A percentile compares a stretch with the other conserved stretches of the same genome.
phyloP scores from a whole-genome alignment of 2,797 vertebrate species.

The Peromyscus attwateri region DNA sequence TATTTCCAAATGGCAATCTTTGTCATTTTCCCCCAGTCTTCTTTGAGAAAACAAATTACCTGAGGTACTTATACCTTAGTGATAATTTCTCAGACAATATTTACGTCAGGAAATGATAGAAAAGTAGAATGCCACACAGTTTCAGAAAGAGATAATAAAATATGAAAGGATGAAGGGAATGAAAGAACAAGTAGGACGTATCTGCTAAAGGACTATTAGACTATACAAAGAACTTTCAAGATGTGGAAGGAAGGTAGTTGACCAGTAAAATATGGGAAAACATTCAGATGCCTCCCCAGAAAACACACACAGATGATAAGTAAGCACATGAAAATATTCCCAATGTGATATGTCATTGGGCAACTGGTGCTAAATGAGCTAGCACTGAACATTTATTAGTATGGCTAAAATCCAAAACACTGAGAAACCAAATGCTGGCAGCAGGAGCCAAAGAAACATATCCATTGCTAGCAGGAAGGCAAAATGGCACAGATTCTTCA shows the following conservation, averaged over 20 bases:
- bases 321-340: neutral
- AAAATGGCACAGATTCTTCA: neutral
- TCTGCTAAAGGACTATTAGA: neutral
- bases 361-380: neutral
- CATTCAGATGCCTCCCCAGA: neutral
- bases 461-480: neutral
- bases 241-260: neutral
- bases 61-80: slow-evolving; percentile 11
- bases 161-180: slow-evolving; percentile 15
- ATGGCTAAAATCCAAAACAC: slow-evolving; percentile 30
- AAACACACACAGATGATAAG: neutral
- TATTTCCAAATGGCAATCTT: slow-evolving; percentile 52
- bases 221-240: slow-evolving; percentile 30
- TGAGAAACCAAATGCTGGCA: neutral
- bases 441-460: neutral
- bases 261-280: slow-evolving; percentile 19
- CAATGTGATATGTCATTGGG: neutral
- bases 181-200: neutral
- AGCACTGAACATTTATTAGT: neutral
- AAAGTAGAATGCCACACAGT: neutral
- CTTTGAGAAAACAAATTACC: slow-evolving; percentile 40
- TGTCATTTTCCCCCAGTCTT: neutral
- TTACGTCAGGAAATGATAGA: neutral
- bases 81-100: slow-evolving; percentile 35
- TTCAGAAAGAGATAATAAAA: neutral